Evolutionary conservation across 2,113 vertebrate species (phyloP), one percentile per base, ranked within the genome.

Genomic region (Oplegnathus fasciatus): DNA sequence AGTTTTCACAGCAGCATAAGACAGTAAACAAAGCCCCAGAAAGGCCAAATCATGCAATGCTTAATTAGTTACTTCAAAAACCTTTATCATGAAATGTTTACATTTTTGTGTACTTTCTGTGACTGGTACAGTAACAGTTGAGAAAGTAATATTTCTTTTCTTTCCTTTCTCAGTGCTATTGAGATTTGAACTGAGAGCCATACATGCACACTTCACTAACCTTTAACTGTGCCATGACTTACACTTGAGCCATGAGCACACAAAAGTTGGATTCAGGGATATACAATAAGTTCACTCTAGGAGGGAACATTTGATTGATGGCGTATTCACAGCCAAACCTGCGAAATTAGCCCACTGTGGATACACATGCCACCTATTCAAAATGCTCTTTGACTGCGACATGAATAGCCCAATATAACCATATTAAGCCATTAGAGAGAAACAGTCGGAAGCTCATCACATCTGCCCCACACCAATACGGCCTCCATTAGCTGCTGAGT

Each of bases 391-490:
- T 84, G 80, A 91, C 86, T 86, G 77, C 37, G 55, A 89, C 86
- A 87, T 64, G 40, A 88, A 87, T 77, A 68, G 71, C 72, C 34
- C 52, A 40, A 86, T 88, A 80, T 22, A 85, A 78, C 75, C 87
- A 46, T 55, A 89, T 91, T 90, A 92, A 89, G 84, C 73, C 69
- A 91, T 89, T 91, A 88, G 70, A 74, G 71, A 62, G 66, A 88
- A 88, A 88, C 89, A 91, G 91, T 87, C 30, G 82, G 89, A 82
- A 77, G 85, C 93, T 91, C 91, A 86, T 93, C 90, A 77, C 75
- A 78, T 68, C 65, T 14, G 26, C 73, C 42, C 58, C 60, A 65
- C 67, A 81, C 86, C 75, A 85, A 64, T 75, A 78, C 62, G 42
- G 87, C 86, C 84, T 90, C 86, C 89, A 92, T 94, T 92, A 93